Evolutionary conservation across 1,140 invertebrate species (phyloP).

Genomic region (Eurosta solidaginis): DNA sequence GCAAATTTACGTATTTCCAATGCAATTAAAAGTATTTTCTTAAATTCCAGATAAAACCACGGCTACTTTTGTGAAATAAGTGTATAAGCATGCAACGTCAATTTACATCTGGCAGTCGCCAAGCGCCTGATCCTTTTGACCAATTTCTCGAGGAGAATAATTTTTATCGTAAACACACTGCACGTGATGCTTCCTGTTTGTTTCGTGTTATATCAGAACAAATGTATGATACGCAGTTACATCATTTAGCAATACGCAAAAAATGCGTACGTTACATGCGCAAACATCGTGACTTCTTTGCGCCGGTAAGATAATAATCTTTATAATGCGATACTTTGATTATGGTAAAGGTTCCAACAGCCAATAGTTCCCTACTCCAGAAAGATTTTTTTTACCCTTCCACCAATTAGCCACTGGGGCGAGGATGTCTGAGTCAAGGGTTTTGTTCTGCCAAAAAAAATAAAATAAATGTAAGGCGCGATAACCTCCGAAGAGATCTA

Average conservation of each 20-base stretch:
- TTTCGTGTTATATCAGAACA: slow-evolving; percentile 86
- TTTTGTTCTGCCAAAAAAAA: no score
- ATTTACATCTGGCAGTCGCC: slow-evolving; percentile 55
- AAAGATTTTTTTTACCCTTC: no score
- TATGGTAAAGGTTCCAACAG: no score
- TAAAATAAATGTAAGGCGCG: no score
- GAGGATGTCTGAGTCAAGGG: no score
- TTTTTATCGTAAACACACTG: slow-evolving; percentile 80
- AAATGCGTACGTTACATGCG: slow-evolving; percentile 75
- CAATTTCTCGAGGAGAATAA: slow-evolving; percentile 77
- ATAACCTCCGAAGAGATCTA: no score
- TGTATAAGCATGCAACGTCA: slow-evolving; percentile 41
- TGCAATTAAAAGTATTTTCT: no score
- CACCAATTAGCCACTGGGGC: no score
- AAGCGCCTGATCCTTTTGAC: slow-evolving; percentile 66
- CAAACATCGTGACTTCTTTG: slow-evolving; percentile 63
- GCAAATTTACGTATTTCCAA: not conserved
- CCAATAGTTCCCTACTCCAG: no score
- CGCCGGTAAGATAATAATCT: slow-evolving; percentile 54
- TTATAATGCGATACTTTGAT: slow-evolving; percentile 44
- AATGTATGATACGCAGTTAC: slow-evolving; percentile 78
- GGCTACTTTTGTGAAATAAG: not conserved
- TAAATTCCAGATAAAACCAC: not conserved
- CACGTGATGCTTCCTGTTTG: slow-evolving; percentile 81
- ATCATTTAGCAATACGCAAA: slow-evolving; percentile 73